Conservation (phyloP, 2,113 vertebrate genomes). For the Daubentonia madagascariensis region DNA sequence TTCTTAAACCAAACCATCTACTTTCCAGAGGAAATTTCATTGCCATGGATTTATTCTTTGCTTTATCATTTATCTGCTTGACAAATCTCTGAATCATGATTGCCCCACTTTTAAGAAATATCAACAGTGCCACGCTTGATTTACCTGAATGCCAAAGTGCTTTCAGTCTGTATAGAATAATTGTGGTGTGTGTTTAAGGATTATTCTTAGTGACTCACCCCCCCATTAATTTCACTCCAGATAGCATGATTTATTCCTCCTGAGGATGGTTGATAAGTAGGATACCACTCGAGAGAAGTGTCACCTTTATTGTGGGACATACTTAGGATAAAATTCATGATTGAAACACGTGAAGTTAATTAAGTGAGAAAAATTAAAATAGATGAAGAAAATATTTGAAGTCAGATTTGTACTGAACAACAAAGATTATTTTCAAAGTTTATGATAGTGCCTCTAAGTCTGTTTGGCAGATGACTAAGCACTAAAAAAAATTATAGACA, state of each 20-base stretch:
- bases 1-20: neutral
- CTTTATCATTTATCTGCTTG: neutral
- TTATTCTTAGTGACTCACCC: neutral
- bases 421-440: neutral
- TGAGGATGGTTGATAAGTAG: neutral
- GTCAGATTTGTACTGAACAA: neutral
- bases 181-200: neutral
- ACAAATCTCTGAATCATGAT: neutral
- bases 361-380: neutral
- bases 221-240: neutral
- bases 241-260: neutral
- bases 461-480: neutral
- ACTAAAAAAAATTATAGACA: neutral
- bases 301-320: neutral
- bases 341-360: constrained; percentile 18
- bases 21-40: neutral
- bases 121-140: neutral
- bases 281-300: neutral
- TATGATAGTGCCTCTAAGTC: neutral
- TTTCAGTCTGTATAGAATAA: neutral
- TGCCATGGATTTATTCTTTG: neutral
- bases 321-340: constrained; percentile 6
- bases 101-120: constrained; percentile 3
- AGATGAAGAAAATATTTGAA: constrained; percentile 3
- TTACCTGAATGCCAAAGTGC: neutral